Percentiles rank a stretch among this genome's conserved stretches.
phyloP scores from a whole-genome alignment of 2,797 vertebrate genomes.

The Orestias chungarensis region DNA sequence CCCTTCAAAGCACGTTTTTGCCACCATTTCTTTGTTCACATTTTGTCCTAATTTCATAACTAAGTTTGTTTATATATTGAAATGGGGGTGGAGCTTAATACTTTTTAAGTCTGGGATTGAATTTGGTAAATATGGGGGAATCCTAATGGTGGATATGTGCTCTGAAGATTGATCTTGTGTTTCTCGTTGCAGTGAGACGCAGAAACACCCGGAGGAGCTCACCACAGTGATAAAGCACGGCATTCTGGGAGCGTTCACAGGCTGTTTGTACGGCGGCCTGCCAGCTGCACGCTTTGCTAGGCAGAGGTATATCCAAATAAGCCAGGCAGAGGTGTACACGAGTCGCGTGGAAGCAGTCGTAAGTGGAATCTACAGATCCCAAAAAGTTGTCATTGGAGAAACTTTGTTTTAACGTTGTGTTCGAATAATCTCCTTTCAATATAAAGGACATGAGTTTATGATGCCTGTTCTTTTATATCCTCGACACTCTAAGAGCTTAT shows the following conservation, averaged over 20 bases:
- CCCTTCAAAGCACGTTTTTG: background rate
- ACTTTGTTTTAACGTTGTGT: background rate
- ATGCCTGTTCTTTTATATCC: background rate
- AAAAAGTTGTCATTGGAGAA: background rate
- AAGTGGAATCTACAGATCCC: constrained; percentile 37
- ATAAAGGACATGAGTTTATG: background rate
- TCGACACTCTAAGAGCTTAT: background rate
- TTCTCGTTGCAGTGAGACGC: constrained; percentile 70
- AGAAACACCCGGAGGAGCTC: constrained; percentile 81
- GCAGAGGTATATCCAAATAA: constrained; percentile 83
- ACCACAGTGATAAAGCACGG: constrained; percentile 76
- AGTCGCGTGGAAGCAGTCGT: constrained; percentile 90
- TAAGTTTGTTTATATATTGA: background rate
- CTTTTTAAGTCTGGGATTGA: background rate
- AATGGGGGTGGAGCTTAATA: background rate
- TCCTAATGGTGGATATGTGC: background rate
- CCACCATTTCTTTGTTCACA: too few species aligned
- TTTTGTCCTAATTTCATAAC: background rate
- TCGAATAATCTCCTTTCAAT: background rate
- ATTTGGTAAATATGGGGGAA: too few species aligned
- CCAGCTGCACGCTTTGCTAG: constrained; percentile 85
- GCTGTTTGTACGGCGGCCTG: constrained; percentile 88
- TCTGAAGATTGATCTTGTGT: background rate
- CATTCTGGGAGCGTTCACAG: constrained; percentile 70
- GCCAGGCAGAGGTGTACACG: constrained; percentile 85